Percentiles rank a stretch among this genome's conserved stretches.
These are phyloP conservation scores for Drosophila parthenogenetica DNA, from an alignment of 2,888 invertebrate genomes.

Conservation along the genomic window DNA sequence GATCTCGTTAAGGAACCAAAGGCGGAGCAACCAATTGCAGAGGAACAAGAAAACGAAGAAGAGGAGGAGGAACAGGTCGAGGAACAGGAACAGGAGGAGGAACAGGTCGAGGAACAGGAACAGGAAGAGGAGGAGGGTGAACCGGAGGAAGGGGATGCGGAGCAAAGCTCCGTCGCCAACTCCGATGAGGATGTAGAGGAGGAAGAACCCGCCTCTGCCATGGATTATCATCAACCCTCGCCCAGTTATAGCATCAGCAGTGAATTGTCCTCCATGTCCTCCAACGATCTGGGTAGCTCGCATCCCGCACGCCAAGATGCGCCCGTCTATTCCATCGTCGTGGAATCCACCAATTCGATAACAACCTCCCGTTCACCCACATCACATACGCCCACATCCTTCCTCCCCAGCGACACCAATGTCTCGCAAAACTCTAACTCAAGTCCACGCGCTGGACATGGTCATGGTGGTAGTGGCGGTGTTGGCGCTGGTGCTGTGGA, in stretches of 20 bases:
- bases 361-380: slow-evolving; percentile 49
- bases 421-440: slow-evolving; percentile 53
- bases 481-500: slow-evolving; percentile 24
- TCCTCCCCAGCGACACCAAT: slow-evolving; percentile 65
- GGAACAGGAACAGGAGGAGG: neutral
- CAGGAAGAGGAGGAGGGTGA: neutral
- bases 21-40: neutral
- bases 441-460: slow-evolving; percentile 48
- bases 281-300: slow-evolving; percentile 18
- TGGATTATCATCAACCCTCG: slow-evolving; percentile 23
- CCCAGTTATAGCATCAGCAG: slow-evolving; percentile 51
- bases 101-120: neutral
- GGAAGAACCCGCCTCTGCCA: neutral
- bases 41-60: neutral
- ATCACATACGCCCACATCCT: slow-evolving; percentile 61
- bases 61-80: neutral
- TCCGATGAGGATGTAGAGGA: neutral
- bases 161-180: slow-evolving; percentile 11
- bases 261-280: slow-evolving; percentile 41
- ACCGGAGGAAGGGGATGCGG: slow-evolving; percentile 3
- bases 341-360: slow-evolving; percentile 61
- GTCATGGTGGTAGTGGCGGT: slow-evolving; percentile 28
- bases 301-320: slow-evolving; percentile 16
- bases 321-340: slow-evolving; percentile 56
- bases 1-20: slow-evolving; percentile 3